These are phyloP conservation scores for Hydractinia symbiolongicarpus DNA, from an alignment of 30 jellyfish, hydroid and myxozoan genomes.

Conservation along the genomic window DNA sequence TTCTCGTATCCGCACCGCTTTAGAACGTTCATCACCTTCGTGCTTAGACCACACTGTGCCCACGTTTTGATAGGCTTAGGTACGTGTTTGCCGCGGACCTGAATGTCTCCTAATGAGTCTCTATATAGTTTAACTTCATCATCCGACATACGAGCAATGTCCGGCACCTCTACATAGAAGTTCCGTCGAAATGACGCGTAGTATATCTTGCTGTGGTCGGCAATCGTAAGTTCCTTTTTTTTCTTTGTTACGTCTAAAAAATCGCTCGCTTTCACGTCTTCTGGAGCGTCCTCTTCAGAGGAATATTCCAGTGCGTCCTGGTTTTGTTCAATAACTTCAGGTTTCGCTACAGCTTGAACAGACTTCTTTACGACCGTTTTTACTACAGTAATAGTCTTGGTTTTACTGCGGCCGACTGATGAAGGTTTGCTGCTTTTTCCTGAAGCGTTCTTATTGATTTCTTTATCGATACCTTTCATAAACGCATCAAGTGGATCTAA, in stretches of 20 bases:
- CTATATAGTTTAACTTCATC: constrained; percentile 88
- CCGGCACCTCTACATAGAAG: constrained; percentile 98
- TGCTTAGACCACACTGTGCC: constrained; percentile 91
- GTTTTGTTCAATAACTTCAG: constrained; percentile 96
- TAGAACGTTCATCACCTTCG: constrained; percentile 63
- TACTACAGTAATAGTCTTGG: constrained; percentile 73
- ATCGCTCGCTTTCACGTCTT: constrained; percentile 59
- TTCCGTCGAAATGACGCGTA: constrained; percentile 71
- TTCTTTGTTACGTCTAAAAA: constrained; percentile 73
- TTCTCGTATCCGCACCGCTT: constrained; percentile 74
- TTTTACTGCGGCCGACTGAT: background rate
- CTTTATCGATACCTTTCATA: constrained; percentile 85
- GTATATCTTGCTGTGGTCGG: constrained; percentile 90
- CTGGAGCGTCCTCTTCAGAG: constrained; percentile 79
- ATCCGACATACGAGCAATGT: constrained; percentile 74
- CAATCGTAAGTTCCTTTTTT: constrained; percentile 74
- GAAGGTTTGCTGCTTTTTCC: constrained; percentile 23
- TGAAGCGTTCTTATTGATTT: constrained; percentile 53
- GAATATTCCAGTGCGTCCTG: constrained; percentile 96
- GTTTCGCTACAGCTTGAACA: constrained; percentile 35
- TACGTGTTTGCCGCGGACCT: constrained; percentile 82
- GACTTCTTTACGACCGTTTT: constrained; percentile 82
- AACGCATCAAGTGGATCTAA: constrained; percentile 95
- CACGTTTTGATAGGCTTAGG: constrained; percentile 97
- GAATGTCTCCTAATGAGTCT: constrained; percentile 63